Base-by-base conservation (phyloP, 2,797 vertebrate species). In the Limosa lapponica region DNA sequence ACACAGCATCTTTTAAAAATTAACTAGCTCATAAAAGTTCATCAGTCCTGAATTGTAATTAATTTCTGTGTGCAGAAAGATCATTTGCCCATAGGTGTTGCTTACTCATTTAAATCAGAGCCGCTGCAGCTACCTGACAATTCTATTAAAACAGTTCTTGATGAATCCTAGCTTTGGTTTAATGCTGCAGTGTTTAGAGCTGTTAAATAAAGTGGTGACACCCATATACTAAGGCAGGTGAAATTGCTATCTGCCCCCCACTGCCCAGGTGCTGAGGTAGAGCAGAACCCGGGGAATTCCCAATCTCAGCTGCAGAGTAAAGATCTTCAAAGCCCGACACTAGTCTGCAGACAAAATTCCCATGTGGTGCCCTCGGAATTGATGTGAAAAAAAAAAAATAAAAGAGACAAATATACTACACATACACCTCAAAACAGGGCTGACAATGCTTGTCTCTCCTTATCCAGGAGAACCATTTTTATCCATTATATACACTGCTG, bases 11-110 rank as follows among this genome's bases (percentile, higher is more conserved):
- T 97, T 97, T 96, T 92, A 97, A 96, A 97, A 97, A 97, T 95
- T 96, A 96, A 97, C 93, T 96, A 96, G 94, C 94, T 97, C 96
- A 94, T 97, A 96, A 97, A 97, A 95, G 96, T 96, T 97, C 95
- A 96, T 97, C 96, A 97, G 89, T 97, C 75, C 80, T 96, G 93
- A 96, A 94, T 95, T 95, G 87, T 93, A 97, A 97, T 97, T 96
- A 96, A 97, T 96, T 97, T 94, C 93, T 89, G 71, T 67, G 55
- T 69, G 94, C 91, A 74, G 91, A 90, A 90, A 96, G 94, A 96
- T 95, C 92, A 91, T 96, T 95, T 97, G 96, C 95, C 94, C 80
- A 96, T 95, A 93, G 95, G 95, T 96, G 94, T 95, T 96, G 89
- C 96, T 95, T 96, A 93, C 66, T 96, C 94, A 96, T 94, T 96